Conservation (phyloP, 2,113 vertebrate genomes). For the Sciurus niger region DNA sequence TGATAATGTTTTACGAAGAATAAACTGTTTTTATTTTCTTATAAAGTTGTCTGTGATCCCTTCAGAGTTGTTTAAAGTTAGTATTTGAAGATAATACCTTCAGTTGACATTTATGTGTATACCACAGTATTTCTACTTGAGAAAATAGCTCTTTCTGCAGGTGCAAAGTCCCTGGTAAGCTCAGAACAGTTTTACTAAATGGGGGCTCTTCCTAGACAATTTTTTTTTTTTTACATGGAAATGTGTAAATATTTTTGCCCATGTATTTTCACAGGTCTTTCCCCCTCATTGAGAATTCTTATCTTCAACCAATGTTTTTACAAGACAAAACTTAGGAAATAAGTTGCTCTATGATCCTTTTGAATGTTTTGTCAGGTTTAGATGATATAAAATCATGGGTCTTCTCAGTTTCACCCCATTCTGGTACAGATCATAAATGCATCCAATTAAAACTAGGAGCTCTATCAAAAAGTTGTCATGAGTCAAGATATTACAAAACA, state of each 20-base stretch:
- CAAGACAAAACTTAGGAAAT: conserved; percentile 2
- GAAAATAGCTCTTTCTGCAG: conserved; percentile 40
- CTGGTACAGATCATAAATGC: neutral
- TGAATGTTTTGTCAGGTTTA: conserved; percentile 30
- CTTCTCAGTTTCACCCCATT: neutral
- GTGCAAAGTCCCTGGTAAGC: neutral
- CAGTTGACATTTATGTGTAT: neutral
- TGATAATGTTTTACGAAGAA: conserved; percentile 33
- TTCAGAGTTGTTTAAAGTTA: conserved; percentile 61
- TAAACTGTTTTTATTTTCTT: conserved; percentile 51
- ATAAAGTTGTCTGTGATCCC: neutral
- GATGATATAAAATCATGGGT: neutral
- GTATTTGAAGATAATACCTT: conserved; percentile 18
- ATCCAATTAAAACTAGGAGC: neutral
- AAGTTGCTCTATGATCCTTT: neutral
- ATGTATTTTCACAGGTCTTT: conserved; percentile 17
- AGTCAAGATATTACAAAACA: neutral
- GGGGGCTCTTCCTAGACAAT: neutral
- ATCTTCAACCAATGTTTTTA: conserved; percentile 48
- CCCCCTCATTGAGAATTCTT: conserved; percentile 33
- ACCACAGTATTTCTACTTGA: conserved; percentile 49
- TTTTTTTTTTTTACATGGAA: neutral
- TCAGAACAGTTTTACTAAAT: conserved; percentile 41
- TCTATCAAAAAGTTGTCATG: neutral
- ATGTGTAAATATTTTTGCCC: conserved; percentile 31